Percentiles rank a stretch among this genome's conserved stretches.
Conservation (phyloP, 2,797 vertebrate genomes). For the Hippopotamyrus pictus region DNA sequence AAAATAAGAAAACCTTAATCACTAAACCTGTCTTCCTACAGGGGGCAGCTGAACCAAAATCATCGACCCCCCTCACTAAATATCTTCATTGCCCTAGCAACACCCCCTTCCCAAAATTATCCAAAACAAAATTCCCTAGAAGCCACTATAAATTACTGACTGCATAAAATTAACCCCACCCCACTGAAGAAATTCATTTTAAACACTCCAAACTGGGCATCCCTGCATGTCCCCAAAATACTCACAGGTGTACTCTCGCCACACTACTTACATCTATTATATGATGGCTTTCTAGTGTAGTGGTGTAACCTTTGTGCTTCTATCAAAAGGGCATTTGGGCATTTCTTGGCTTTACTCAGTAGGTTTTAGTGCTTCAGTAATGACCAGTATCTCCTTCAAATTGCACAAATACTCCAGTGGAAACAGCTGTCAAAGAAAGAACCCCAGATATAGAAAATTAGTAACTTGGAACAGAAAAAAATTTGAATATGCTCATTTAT, state of each 20-base stretch:
- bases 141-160: background rate
- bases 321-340: background rate
- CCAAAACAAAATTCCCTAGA: background rate
- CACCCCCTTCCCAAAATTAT: background rate
- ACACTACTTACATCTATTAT: background rate
- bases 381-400: background rate
- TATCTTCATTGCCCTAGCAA: background rate
- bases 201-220: background rate
- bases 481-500: background rate
- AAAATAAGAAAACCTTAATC: background rate
- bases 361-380: background rate
- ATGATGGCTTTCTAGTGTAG: background rate
- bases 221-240: background rate
- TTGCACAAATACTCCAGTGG: background rate
- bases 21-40: background rate
- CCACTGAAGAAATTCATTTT: background rate
- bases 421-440: background rate
- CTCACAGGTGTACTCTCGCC: background rate
- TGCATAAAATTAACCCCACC: background rate
- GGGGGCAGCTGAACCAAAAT: background rate
- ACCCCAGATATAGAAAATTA: background rate
- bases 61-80: background rate
- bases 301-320: background rate
- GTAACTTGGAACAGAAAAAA: background rate
- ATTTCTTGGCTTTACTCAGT: background rate